Evolutionary conservation across 2,888 invertebrate genomes (phyloP).

Genomic region (Melangyna quadrimaculata): DNA sequence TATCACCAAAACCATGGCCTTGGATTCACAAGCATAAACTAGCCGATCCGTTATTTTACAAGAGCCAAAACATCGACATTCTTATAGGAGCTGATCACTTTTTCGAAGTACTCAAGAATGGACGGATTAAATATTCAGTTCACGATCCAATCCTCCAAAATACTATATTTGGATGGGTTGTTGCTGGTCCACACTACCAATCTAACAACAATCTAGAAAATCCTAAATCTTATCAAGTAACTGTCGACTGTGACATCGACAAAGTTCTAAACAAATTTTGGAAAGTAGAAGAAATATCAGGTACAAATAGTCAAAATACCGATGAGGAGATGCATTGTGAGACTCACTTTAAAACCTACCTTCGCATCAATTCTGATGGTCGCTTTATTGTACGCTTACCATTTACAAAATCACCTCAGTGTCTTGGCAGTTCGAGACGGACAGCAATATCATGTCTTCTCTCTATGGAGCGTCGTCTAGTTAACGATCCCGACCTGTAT

Average conservation of each 20-base stretch:
- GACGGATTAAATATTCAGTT: background rate
- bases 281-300: background rate
- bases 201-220: background rate
- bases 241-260: conserved; percentile 1
- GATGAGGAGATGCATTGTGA: conserved; percentile 8
- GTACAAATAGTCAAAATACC: background rate
- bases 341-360: conserved; percentile 25
- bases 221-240: background rate
- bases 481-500: background rate
- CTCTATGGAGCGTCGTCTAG: background rate
- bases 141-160: background rate
- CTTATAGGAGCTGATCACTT: background rate
- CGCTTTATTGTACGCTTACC: conserved; percentile 12
- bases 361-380: conserved; percentile 12
- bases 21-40: background rate
- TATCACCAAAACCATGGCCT: conserved; percentile 1
- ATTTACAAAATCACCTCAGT: conserved; percentile 5
- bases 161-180: background rate
- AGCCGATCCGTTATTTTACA: background rate
- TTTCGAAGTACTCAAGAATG: background rate
- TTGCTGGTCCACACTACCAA: background rate
- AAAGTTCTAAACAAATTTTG: conserved; percentile 13
- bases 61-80: background rate
- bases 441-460: conserved; percentile 14
- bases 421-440: conserved; percentile 5